Evolutionary conservation across 2,888 invertebrate genomes (phyloP), one percentile per base, ranked within the genome.

Genomic region (Scaptomyza flava): DNA sequence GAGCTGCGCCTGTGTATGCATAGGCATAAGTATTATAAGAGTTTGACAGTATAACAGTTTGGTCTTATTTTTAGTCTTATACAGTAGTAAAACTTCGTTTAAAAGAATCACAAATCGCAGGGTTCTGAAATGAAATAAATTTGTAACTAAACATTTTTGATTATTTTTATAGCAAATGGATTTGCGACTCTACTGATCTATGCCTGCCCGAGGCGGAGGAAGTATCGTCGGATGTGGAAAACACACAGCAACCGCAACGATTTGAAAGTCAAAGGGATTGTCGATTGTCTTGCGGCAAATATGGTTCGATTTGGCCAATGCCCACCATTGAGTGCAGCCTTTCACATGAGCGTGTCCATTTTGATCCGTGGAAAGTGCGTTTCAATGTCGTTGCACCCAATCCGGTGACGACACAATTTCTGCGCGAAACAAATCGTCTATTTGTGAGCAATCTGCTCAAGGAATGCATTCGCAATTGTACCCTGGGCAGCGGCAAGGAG

Each of bases 251-350:
- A 1, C 74, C 57, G 3, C 65, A 68, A 9, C 77, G 78, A 0
- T 91, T 89, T 43, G 91, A 91, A 58, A 94, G 94, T 57, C 90
- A 95, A 72, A 93, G 94, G 65, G 92, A 94, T 42, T 96, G 96
- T 79, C 93, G 95, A 20, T 92, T 96, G 6, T 94, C 94, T 0
- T 96, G 96, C 77, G 95, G 95, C 0, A 91, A 93, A 65, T 94
- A 94, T 79, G 95, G 96, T 0, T 93, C 94, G 0, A 92, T 96
- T 14, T 96, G 96, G 96, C 96, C 96, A 0, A 91, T 92, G 81
- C 96, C 96, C 0, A 94, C 94, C 1, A 93, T 92, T 0, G 93
- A 93, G 0, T 93, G 93, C 69, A 92, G 69, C 20, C 67, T 93
- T 20, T 81, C 90, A 0, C 86, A 91, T 48, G 82, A 89, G 2